Evolutionary conservation across 2,797 vertebrate genomes (phyloP).

Genomic region (Psittacula derbiana): DNA sequence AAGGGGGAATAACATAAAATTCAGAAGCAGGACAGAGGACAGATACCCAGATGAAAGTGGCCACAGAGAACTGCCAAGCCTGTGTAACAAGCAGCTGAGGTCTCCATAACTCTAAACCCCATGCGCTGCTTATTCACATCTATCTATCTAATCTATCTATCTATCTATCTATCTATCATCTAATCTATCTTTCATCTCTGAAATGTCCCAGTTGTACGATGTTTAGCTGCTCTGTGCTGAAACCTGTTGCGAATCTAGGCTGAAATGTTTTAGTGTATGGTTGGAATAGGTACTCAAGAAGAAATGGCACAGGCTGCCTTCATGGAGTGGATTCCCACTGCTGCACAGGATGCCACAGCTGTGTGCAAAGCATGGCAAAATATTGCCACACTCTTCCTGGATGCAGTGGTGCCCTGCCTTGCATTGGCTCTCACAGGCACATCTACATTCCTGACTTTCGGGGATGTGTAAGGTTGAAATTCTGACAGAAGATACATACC

Average conservation of each 20-base stretch:
- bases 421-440: neutral
- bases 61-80: neutral
- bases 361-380: neutral
- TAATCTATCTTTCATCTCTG: neutral
- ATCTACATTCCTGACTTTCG: fast-evolving
- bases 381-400: fast-evolving
- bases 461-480: neutral
- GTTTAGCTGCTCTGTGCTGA: neutral
- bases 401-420: neutral
- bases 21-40: neutral
- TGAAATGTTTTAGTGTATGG: neutral
- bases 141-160: no score
- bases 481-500: neutral
- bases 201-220: neutral
- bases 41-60: neutral
- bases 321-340: neutral
- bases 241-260: neutral
- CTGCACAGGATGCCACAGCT: neutral
- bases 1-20: neutral
- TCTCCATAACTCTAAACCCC: neutral
- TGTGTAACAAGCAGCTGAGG: neutral
- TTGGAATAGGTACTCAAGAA: neutral
- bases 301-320: neutral
- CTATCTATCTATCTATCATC: no score
- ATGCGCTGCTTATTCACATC: neutral